Conservation (phyloP, 2,113 vertebrate genomes). For the Ascaphus truei region DNA sequence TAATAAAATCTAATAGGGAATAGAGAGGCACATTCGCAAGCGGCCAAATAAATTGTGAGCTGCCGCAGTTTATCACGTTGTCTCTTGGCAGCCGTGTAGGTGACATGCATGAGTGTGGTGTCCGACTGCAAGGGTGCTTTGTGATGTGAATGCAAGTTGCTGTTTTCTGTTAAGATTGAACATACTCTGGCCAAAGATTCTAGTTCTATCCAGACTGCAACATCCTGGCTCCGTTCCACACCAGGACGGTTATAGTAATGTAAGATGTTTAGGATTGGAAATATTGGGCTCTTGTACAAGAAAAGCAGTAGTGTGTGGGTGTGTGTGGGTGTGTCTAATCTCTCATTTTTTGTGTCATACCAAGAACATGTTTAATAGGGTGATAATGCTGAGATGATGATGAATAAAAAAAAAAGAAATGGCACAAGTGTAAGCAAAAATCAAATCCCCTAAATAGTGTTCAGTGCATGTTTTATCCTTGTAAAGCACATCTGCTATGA, state of each 20-base stretch:
- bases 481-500: not conserved
- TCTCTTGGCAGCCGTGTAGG: not conserved
- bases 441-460: not conserved
- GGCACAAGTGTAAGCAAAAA: not conserved
- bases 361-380: not conserved
- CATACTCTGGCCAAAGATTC: not conserved
- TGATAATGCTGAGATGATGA: not conserved
- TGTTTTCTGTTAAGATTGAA: constrained; percentile 9
- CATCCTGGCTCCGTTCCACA: not conserved
- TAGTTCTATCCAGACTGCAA: not conserved
- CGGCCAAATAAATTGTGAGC: not conserved
- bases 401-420: not conserved
- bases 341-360: not conserved
- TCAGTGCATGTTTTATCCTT: not conserved
- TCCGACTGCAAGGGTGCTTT: not conserved
- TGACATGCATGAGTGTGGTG: not conserved
- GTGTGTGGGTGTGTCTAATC: not conserved
- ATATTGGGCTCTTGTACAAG: not conserved
- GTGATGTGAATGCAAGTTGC: not conserved
- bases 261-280: not conserved
- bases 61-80: not conserved
- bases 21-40: not conserved
- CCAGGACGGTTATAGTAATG: not conserved
- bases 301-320: not conserved
- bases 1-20: not conserved